phyloP scores from a whole-genome alignment of 2,888 invertebrate genomes.

The Sinelater perroti region DNA sequence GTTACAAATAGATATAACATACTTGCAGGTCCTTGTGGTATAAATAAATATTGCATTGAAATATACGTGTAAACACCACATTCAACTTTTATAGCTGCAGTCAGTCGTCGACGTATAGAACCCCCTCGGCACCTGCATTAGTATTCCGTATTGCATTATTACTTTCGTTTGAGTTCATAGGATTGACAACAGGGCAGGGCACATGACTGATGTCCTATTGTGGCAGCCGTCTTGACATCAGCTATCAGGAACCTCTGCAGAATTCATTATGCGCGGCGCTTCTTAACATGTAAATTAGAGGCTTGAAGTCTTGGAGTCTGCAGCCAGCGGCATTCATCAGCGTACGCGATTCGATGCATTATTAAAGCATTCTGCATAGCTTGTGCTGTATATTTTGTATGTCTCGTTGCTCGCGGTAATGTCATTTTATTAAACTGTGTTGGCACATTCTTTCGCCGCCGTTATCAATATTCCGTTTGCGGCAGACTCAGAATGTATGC shows the following conservation, averaged over 20 bases:
- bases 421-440: conserved; percentile 11
- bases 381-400: conserved; percentile 30
- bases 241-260: conserved; percentile 39
- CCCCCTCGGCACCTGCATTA: conserved; percentile 22
- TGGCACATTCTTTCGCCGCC: conserved; percentile 16
- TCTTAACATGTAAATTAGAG: conserved; percentile 45
- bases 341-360: conserved; percentile 38
- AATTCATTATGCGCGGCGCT: conserved; percentile 42
- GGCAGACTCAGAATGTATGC: neutral
- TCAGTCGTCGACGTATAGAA: conserved; percentile 12
- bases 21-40: too few relatives aligned
- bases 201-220: conserved; percentile 41
- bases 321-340: conserved; percentile 37
- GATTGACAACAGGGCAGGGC: conserved; percentile 36
- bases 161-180: conserved; percentile 27
- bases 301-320: conserved; percentile 25
- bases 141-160: conserved; percentile 27
- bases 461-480: conserved; percentile 5
- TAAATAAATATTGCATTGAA: too few relatives aligned
- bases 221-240: conserved; percentile 38
- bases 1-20: too few relatives aligned
- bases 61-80: too few relatives aligned
- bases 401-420: conserved; percentile 6
- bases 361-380: conserved; percentile 35
- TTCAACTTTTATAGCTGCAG: too few relatives aligned